phyloP scores from a whole-genome alignment of 2,797 vertebrate genomes.

The Calcarius lapponicus region DNA sequence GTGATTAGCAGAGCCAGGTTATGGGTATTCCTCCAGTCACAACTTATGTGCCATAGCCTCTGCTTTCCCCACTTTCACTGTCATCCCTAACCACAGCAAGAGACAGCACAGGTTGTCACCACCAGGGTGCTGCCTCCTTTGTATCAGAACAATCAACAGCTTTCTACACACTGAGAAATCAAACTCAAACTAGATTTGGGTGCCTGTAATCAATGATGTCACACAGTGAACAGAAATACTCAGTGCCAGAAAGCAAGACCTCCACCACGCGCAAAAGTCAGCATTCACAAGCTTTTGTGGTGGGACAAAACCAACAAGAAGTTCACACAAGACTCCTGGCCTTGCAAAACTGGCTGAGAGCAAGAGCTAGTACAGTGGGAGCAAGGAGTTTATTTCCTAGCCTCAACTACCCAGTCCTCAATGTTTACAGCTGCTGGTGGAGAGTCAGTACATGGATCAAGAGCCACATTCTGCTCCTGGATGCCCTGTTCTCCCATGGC shows the following conservation, averaged over 20 bases:
- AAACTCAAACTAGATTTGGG: not conserved
- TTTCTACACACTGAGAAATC: not conserved
- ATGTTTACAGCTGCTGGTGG: not conserved
- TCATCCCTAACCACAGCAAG: not conserved
- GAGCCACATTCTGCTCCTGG: not conserved
- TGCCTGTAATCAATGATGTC: not conserved
- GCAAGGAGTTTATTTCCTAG: not conserved
- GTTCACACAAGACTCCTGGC: not conserved
- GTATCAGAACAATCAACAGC: accelerated
- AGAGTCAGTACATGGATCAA: not conserved
- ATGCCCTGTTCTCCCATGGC: not conserved
- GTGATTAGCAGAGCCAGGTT: not conserved
- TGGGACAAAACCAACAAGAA: not conserved
- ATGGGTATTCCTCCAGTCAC: no score
- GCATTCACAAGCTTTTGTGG: not conserved
- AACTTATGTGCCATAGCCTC: accelerated
- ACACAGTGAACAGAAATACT: accelerated
- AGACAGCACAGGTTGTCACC: not conserved
- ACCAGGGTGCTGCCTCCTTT: not conserved
- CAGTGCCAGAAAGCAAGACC: not conserved
- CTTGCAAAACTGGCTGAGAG: not conserved
- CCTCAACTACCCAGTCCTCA: accelerated
- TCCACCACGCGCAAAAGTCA: accelerated
- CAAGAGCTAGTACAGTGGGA: not conserved
- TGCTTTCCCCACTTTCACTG: not conserved